phyloP scores from a whole-genome alignment of 1,140 invertebrate species.

The Pseudachorutes palmiensis region DNA sequence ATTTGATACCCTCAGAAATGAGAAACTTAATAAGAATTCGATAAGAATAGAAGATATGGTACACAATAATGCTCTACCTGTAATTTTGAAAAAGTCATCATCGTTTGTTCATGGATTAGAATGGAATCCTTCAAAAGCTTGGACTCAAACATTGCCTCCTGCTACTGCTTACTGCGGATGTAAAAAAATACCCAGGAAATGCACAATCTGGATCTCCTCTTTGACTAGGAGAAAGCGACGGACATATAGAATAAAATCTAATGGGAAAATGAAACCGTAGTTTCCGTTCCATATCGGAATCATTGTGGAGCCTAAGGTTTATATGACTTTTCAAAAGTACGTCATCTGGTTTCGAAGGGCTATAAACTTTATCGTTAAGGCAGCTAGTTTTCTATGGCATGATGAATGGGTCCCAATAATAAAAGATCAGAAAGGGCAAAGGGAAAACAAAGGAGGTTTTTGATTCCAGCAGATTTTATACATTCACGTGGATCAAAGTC shows the following conservation, averaged over 20 bases:
- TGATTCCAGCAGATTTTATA: slow-evolving; percentile 26
- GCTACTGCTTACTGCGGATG: no score
- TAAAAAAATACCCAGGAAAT: not conserved
- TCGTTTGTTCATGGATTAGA: no score
- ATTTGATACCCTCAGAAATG: no score
- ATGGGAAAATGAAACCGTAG: slow-evolving; percentile 2
- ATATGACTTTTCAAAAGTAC: not conserved
- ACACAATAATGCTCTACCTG: no score
- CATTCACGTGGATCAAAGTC: slow-evolving; percentile 10
- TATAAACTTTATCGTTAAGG: slow-evolving; percentile 23
- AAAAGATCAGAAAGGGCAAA: not conserved
- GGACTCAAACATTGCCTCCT: no score
- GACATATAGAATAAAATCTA: slow-evolving; percentile 2
- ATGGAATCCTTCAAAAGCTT: no score
- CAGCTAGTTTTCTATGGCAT: not conserved
- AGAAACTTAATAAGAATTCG: no score
- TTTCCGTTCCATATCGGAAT: not conserved
- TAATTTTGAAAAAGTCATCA: no score
- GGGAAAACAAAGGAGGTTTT: slow-evolving; percentile 25
- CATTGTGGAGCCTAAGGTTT: not conserved
- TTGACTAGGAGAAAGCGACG: not conserved
- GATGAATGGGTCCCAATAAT: slow-evolving; percentile 26
- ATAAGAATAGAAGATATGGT: no score
- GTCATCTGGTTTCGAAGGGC: slow-evolving; percentile 31
- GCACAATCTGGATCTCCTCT: not conserved